Evolutionary conservation across 2,797 vertebrate genomes (phyloP), one percentile per base, ranked within the genome.

Genomic region (Thripadectes ignobilis): DNA sequence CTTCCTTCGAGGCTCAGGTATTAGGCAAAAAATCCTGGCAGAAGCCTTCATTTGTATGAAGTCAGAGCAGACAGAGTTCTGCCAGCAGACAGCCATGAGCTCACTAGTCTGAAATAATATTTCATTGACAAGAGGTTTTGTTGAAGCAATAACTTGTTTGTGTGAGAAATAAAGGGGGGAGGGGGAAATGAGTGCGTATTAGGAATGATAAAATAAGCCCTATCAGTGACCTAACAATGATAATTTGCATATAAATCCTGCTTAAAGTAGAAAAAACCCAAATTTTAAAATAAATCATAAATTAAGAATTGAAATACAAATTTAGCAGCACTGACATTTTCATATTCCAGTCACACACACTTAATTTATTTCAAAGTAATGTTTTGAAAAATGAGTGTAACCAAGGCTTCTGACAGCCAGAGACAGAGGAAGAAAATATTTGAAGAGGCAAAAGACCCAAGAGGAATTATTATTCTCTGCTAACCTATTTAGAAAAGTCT

Each of bases 1-100:
- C 34, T 81, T 75, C 95, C 95, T 77, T 92, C 85, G 94, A 68
- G 65, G 46, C 66, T 78, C 87, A 90, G 91, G 95, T 95, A 96
- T 86, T 92, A 96, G 81, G 95, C 87, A 96, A 94, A 97, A 93
- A 94, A 77, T 87, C 95, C 95, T 98, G 97, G 97, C 97, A 96
- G 68, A 36, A 80, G 82, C 71, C 55, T 88, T 89, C 89, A 30
- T 88, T 97, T 95, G 94, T 79, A 88, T 93, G 95, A 97, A 97
- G 92, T 96, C 67, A 95, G 92, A 91, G 71, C 45, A 72, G 61
- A 72, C 46, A 72, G 61, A 74, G 62, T 27, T 88, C 85, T 97
- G 98, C 98, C 98, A 98, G 97, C 84, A 98, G 98, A 98, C 97
- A 54, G 96, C 94, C 88, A 96, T 98, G 98, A 98, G 96, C 96